Evolutionary conservation across 2,113 vertebrate species (phyloP), one percentile per base, ranked within the genome.

Genomic region (Ochotona curzoniae): DNA sequence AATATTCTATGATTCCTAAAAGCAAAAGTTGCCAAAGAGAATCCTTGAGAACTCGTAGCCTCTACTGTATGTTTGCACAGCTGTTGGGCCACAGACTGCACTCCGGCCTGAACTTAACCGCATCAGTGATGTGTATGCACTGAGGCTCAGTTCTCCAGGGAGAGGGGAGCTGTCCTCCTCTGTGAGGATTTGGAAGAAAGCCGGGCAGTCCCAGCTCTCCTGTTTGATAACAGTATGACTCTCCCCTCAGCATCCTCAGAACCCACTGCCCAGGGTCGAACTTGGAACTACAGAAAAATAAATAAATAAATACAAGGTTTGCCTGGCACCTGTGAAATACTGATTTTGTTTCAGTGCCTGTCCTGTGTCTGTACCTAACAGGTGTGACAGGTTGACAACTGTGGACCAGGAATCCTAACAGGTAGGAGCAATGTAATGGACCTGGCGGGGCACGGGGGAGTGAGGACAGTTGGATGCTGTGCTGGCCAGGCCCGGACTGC

Each of bases 241-340:
- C 12, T 38, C 35, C 32, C n/a, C 7, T 79, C 64, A 87, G 2
- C 51, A n/a, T 61, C 14, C 64, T 28, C 0, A 74, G 54, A 93
- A 81, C 51, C 15, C 17, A 93, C 90, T 79, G 35, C 49, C n/a
- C 54, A 75, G 44, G 38, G 44, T 75, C 81, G 92, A 23, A 47
- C 35, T 83, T 87, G 28, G 79, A 63, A 90, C 51, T 1, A 93
- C 54, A 85, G 84, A 79, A 76, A n/a, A 81, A 75, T 15, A 57
- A 57, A 57, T 44, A 93, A 94, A 94, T 71, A 89, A 49, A 87
- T 60, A 83, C 47, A 86, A 94, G 67, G 70, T 67, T 30, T 66
- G 26, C 30, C 90, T 26, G 8, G 54, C 89, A 47, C 32, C 81
- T 91, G 87, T 35, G 70, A 87, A 93, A 81, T 81, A 83, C 17